These are phyloP conservation scores for Hexactinellida sp. DNA, from an alignment of 37 sponge, comb jelly and placozoan species.

Conservation along the genomic window DNA sequence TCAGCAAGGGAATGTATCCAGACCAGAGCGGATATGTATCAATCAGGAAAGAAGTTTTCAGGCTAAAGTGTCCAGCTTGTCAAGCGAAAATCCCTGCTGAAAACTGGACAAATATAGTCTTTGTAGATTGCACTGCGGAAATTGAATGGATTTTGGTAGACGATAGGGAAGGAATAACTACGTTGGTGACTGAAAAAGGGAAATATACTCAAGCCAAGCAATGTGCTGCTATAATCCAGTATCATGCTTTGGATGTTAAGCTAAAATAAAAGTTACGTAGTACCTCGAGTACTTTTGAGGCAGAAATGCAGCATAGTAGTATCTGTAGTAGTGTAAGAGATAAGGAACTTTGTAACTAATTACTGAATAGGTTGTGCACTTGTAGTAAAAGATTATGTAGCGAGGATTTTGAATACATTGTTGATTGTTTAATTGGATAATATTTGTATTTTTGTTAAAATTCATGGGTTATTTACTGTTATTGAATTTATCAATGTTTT, in stretches of 20 bases:
- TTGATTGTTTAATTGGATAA: too few species aligned
- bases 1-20: not conserved
- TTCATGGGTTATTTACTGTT: too few species aligned
- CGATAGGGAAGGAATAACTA: not conserved
- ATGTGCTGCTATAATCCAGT: not conserved
- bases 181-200: not conserved
- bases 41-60: not conserved
- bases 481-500: too few species aligned
- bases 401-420: too few species aligned
- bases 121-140: not conserved
- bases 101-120: not conserved
- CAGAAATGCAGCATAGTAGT: too few species aligned
- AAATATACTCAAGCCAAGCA: not conserved
- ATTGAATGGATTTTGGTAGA: not conserved
- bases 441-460: too few species aligned
- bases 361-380: too few species aligned
- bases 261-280: not conserved
- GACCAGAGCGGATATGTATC: not conserved
- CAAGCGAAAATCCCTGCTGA: not conserved
- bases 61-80: not conserved
- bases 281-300: too few species aligned
- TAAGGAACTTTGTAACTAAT: too few species aligned
- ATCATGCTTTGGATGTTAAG: not conserved
- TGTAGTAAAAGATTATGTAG: too few species aligned
- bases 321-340: too few species aligned